These are phyloP conservation scores for Rhynchomys soricoides DNA, from an alignment of 2,113 vertebrate species.

Conservation along the genomic window DNA sequence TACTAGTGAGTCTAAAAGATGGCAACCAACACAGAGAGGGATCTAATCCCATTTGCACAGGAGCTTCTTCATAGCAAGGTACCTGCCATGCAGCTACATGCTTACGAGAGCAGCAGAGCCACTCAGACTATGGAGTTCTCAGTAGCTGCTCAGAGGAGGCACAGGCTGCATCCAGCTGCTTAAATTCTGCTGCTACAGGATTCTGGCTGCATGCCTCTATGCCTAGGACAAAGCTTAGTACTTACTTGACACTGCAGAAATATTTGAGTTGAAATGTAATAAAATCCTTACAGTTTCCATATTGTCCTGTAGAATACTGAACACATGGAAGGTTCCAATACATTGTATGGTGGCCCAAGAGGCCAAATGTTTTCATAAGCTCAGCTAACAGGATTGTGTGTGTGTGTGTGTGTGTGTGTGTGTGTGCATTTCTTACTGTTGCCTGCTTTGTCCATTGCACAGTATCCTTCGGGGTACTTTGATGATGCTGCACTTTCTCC, in stretches of 20 bases:
- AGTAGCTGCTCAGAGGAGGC: neutral
- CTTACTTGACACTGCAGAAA: neutral
- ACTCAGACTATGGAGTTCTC: fast-evolving
- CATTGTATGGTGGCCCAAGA: neutral
- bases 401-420: too few species aligned
- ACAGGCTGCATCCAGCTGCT: neutral
- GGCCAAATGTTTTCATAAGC: neutral
- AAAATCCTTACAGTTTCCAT: neutral
- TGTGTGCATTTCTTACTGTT: neutral
- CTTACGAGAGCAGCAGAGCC: neutral
- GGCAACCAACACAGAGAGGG: neutral
- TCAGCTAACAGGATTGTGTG: neutral
- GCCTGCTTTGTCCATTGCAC: neutral
- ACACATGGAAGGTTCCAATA: neutral
- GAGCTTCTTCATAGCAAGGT: neutral
- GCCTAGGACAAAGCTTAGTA: neutral
- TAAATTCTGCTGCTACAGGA: neutral
- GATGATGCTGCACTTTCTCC: neutral
- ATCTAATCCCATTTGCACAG: neutral
- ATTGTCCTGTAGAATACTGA: neutral
- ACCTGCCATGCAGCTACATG: too few species aligned
- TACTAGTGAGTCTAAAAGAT: neutral
- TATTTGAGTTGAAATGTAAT: neutral
- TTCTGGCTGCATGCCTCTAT: neutral
- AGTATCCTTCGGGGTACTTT: too few species aligned